A percentile compares a stretch with the other conserved stretches of the same genome.
Evolutionary conservation across 2,888 invertebrate genomes (phyloP).

Genomic region (Leucophora obtusa): DNA sequence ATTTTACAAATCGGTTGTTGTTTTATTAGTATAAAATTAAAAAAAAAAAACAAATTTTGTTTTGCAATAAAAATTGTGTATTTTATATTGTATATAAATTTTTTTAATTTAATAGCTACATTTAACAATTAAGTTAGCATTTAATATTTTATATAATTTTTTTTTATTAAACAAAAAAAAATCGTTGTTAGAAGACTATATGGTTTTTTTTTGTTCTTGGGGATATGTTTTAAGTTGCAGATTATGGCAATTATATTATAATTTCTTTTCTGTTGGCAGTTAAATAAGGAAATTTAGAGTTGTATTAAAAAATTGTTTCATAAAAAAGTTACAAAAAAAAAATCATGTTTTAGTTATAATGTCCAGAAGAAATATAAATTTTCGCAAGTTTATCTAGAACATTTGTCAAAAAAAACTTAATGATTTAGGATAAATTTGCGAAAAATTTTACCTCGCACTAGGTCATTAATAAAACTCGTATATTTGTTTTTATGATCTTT

Average conservation of each 20-base stretch:
- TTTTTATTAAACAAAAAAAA: constrained; percentile 39
- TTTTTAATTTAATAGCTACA: constrained; percentile 38
- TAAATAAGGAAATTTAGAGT: constrained; percentile 36
- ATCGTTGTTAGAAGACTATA: constrained; percentile 61
- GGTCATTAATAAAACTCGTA: background rate
- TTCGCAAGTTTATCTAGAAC: too few species aligned
- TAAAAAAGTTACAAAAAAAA: constrained; percentile 8
- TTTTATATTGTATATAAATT: constrained; percentile 6
- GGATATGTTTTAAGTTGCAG: constrained; percentile 62
- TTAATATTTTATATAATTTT: constrained; percentile 38
- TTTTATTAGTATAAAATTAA: background rate
- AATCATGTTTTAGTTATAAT: constrained; percentile 4
- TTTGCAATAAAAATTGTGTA: constrained; percentile 18
- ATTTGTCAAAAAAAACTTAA: too few species aligned
- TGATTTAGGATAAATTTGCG: too few species aligned
- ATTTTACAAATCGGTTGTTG: constrained; percentile 11
- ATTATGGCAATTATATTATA: constrained; percentile 47
- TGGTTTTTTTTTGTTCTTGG: constrained; percentile 11
- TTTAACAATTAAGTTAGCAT: constrained; percentile 43
- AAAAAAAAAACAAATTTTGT: constrained; percentile 2
- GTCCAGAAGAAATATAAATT: too few species aligned
- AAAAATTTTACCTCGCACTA: too few species aligned
- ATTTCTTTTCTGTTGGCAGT: constrained; percentile 54
- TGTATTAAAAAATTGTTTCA: constrained; percentile 5
- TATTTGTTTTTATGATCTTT: constrained; percentile 1